A percentile compares a stretch with the other conserved stretches of the same genome.
Evolutionary conservation across 2,888 invertebrate genomes (phyloP).

Genomic region (Dendrolimus houi): DNA sequence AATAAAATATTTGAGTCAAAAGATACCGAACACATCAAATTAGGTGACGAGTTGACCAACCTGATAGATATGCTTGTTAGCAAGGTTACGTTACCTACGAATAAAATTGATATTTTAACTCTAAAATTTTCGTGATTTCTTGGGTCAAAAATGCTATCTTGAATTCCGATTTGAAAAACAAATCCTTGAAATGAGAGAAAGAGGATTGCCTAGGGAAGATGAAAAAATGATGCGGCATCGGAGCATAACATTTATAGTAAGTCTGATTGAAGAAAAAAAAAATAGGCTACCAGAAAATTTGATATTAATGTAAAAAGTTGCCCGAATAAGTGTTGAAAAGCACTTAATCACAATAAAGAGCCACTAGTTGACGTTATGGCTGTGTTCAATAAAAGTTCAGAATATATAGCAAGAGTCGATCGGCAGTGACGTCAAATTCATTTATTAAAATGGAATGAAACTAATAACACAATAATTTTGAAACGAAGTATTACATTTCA

Average conservation of each 20-base stretch:
- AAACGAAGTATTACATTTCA: too few relatives aligned
- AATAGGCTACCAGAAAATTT: neutral
- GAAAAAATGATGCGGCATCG: neutral
- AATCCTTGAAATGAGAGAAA: neutral
- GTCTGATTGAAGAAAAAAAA: neutral
- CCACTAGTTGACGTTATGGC: neutral
- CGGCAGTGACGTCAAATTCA: too few relatives aligned
- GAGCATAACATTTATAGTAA: neutral
- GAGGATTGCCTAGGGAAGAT: neutral
- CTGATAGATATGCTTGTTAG: slow-evolving; percentile 9
- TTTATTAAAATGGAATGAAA: too few relatives aligned
- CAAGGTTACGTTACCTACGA: slow-evolving; percentile 9
- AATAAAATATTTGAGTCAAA: slow-evolving; percentile 12
- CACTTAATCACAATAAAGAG: neutral
- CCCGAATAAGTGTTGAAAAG: neutral
- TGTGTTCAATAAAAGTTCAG: neutral
- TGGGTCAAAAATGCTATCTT: neutral
- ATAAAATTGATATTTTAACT: neutral
- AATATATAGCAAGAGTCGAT: too few relatives aligned
- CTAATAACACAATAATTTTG: too few relatives aligned
- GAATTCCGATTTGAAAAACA: neutral
- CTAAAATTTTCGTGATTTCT: neutral
- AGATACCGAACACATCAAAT: slow-evolving; percentile 8
- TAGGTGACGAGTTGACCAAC: slow-evolving; percentile 8
- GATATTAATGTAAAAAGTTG: neutral